Base-by-base conservation (phyloP, 2,888 invertebrate species). In the Pocota personata region DNA sequence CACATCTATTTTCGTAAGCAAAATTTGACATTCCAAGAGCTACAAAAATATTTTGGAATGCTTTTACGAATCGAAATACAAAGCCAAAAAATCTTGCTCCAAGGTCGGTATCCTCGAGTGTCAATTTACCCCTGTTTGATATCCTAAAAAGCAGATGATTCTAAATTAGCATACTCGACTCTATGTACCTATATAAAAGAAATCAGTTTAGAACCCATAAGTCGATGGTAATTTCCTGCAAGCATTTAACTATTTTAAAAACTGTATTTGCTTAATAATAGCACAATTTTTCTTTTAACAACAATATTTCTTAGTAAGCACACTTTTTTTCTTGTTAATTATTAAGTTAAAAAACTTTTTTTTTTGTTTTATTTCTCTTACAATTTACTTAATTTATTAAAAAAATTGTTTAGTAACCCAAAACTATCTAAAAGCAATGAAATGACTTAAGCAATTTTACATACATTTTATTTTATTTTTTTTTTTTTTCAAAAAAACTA, bases 261-360 rank as follows among this genome's bases (percentile, higher is more conserved):
- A 52, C 58, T 48, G 19, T 52, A 35, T 67, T 55, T 46, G 16
- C 58, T 58, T 77, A 60, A 50, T 58, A 50, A 58, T 77, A 77
- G 60, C 77, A 69, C 57, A 40, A 3, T 40, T 57, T 73, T 66
- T 46, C 27, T 27, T 66, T 37, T 76, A 76, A 77, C 67, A 69
- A 77, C 67, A 60, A 77, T 77, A 69, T 77, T 77, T 60, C 40
- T 27, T 77, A 58, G 67, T 77, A 77, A 77, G 77, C 77, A 69
- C 77, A 77, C 77, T 77, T 77, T 67, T 69, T 60, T 40, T 60
- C 50, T 76, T 67, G 46, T 58, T 67, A 77, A 46, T 35, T 52
- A 67, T 69, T 77, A 60, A 62, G 50, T 37, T 58, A 67, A 76
- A 76, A 57, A 57, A 48, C 35, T 8, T 24, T 50, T 8, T 35